These are phyloP conservation scores for Mastigias papua DNA, from an alignment of 30 jellyfish, hydroid and myxozoan species.

Conservation along the genomic window DNA sequence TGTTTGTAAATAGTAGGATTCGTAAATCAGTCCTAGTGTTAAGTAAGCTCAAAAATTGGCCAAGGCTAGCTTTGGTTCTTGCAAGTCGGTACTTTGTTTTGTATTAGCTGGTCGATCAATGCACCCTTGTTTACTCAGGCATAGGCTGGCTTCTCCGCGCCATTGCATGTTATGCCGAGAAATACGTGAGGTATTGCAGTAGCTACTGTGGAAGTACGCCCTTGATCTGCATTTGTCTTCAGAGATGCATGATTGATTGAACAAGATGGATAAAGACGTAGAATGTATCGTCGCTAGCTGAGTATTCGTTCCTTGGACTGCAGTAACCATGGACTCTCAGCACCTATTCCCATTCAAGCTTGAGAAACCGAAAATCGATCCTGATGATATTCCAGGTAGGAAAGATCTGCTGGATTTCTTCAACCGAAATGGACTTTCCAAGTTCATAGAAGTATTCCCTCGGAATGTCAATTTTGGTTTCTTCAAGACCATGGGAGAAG, in stretches of 20 bases:
- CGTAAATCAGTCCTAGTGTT: not conserved
- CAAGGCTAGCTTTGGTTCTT: not conserved
- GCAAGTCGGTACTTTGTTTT: not conserved
- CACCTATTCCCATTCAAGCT: conserved; percentile 63
- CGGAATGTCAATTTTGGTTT: conserved; percentile 83
- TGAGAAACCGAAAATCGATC: conserved; percentile 78
- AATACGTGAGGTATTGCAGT: not conserved
- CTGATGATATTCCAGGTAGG: conserved; percentile 93
- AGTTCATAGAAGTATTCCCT: conserved; percentile 84
- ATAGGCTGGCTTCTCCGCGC: not conserved
- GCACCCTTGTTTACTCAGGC: not conserved
- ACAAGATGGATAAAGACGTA: not conserved
- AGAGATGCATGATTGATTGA: not conserved
- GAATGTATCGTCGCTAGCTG: not conserved
- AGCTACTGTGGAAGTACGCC: not conserved
- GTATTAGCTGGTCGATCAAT: too few species aligned
- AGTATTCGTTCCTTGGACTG: not conserved
- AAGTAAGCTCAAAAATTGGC: not conserved
- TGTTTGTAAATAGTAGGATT: not conserved
- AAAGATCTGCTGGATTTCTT: conserved; percentile 83
- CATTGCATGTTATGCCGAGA: not conserved
- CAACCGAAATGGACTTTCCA: conserved; percentile 57
- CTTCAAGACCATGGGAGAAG: conserved; percentile 95
- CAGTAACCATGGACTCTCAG: conserved; percentile 12
- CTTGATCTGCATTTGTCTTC: not conserved